Evolutionary conservation across 2,797 vertebrate species (phyloP), one percentile per base, ranked within the genome.

Genomic region (Sebastes iracundus): DNA sequence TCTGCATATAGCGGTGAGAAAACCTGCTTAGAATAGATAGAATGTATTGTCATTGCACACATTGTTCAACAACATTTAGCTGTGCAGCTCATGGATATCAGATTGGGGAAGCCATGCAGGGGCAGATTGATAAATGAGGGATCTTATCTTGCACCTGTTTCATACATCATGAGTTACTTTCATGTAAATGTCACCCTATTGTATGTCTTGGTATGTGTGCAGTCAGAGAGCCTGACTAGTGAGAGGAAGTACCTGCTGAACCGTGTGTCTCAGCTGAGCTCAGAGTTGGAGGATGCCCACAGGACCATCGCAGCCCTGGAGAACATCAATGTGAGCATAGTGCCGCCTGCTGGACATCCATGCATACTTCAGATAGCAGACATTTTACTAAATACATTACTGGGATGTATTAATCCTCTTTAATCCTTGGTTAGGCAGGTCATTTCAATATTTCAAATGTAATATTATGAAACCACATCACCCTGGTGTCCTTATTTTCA

Each of bases 301-400:
- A 94, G 88, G 49, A 95, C 93, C 75, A 94, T 96, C 3, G 82
- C 86, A 18, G 91, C 94, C 11, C 80, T 95, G 88, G 93, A 96
- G 84, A 95, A 91, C 90, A 94, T 96, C 42, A 96, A 95, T 76
- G 96, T 96, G 89, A 95, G 95, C 68, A 84, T 22, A 87, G 80
- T 70, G 80, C 75, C 92, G 84, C 82, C 93, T 92, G 84, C 63
- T 90, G 92, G 91, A 80, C 75, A 77, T 25, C 0, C 4, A 20
- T 20, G 8, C 56, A 73, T 60, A 86, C 38, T 23, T 55, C n/a
- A 49, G 2, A 73, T 20, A 23, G 38, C 7, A 49, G 13, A 58
- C 27, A 22, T 27, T 67, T 68, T 7, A 46, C 2, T 42, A 4
- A 12, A 61, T 10, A 11, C 2, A 20, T 27, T n/a, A n/a, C 6